These are phyloP conservation scores for Drosophila incognita DNA, from an alignment of 2,888 invertebrate species.

Conservation along the genomic window DNA sequence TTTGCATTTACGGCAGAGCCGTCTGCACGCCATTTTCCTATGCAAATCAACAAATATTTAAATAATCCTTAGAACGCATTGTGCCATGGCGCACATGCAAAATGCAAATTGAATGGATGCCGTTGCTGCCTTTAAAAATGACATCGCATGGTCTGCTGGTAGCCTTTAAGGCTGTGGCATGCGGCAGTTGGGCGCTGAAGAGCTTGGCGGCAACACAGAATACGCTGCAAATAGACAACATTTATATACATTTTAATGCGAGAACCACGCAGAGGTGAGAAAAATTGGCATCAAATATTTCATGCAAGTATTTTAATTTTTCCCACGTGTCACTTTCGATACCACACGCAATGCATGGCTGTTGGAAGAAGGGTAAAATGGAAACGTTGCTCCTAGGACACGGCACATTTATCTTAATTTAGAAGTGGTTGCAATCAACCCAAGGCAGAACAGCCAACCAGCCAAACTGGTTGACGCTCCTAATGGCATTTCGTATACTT, in stretches of 20 bases:
- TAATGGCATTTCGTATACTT: slow-evolving; percentile 53
- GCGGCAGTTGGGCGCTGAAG: not conserved
- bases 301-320: slow-evolving; percentile 59
- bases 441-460: slow-evolving; percentile 19
- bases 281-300: slow-evolving; percentile 72
- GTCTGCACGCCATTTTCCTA: slow-evolving; percentile 28
- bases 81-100: slow-evolving; percentile 38
- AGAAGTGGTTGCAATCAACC: slow-evolving; percentile 47
- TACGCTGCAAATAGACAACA: slow-evolving; percentile 66
- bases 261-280: slow-evolving; percentile 16
- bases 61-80: slow-evolving; percentile 51
- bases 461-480: slow-evolving; percentile 55
- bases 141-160: not conserved
- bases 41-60: slow-evolving; percentile 60
- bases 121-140: slow-evolving; percentile 26
- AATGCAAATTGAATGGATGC: slow-evolving; percentile 61
- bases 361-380: not conserved
- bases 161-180: slow-evolving; percentile 7
- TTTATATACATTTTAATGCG: slow-evolving; percentile 56
- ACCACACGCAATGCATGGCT: slow-evolving; percentile 9
- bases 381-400: slow-evolving; percentile 19
- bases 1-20: slow-evolving; percentile 14
- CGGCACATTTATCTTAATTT: slow-evolving; percentile 73
- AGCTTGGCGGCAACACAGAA: slow-evolving; percentile 53
- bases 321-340: slow-evolving; percentile 51